Percentiles rank a stretch among this genome's conserved stretches.
phyloP scores from a whole-genome alignment of 2,888 invertebrate genomes.

The Pseudoips prasinana region DNA sequence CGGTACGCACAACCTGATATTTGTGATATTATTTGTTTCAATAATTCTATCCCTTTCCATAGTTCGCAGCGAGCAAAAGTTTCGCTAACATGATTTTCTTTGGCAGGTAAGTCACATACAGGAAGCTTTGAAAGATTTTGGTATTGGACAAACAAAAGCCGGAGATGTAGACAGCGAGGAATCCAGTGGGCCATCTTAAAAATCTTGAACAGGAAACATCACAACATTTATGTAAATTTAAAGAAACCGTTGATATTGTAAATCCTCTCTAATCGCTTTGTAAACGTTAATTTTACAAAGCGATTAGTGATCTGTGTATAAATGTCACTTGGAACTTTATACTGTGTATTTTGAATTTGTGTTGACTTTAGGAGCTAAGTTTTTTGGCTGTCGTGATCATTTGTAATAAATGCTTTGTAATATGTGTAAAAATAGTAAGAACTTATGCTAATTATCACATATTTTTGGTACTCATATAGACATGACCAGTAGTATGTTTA shows the following conservation, averaged over 20 bases:
- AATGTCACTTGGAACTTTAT: constrained; percentile 37
- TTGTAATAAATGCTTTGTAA: constrained; percentile 21
- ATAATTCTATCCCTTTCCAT: constrained; percentile 3
- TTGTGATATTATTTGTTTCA: background rate
- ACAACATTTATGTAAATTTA: constrained; percentile 24
- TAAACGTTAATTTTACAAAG: constrained; percentile 44
- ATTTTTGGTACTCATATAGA: no score
- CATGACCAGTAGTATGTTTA: background rate
- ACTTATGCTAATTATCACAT: constrained; percentile 4
- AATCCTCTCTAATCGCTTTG: constrained; percentile 43
- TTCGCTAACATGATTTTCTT: constrained; percentile 29
- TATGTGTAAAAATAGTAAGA: constrained; percentile 18
- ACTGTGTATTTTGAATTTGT: constrained; percentile 29
- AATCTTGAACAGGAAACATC: constrained; percentile 25
- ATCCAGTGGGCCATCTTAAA: constrained; percentile 57
- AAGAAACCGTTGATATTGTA: constrained; percentile 23
- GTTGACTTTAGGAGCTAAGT: constrained; percentile 20
- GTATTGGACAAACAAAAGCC: constrained; percentile 74
- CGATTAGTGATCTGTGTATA: no score
- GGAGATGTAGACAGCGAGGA: constrained; percentile 50
- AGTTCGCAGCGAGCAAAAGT: constrained; percentile 4
- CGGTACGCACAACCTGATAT: no score
- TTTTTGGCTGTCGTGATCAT: constrained; percentile 17
- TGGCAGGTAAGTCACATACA: constrained; percentile 84
- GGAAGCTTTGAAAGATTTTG: constrained; percentile 84